These are phyloP conservation scores for Tarsius wallacei DNA, from an alignment of 2,797 vertebrate genomes.

Conservation along the genomic window DNA sequence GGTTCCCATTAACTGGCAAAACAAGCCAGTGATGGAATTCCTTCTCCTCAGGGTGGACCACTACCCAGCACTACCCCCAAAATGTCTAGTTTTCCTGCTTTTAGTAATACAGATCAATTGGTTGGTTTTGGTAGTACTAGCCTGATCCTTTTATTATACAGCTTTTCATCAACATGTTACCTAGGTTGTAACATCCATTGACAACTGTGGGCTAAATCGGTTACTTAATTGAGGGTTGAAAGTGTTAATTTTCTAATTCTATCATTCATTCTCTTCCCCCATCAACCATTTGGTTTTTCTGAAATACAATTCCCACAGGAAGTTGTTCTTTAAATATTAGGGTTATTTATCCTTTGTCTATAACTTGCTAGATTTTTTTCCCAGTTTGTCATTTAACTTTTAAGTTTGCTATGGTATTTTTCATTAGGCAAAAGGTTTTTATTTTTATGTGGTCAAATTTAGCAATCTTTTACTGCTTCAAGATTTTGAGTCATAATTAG, in stretches of 20 bases:
- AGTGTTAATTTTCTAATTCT: not conserved
- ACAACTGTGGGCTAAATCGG: not conserved
- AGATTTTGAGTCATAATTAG: not conserved
- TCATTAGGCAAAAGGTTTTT: not conserved
- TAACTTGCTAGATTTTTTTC: not conserved
- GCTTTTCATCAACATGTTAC: not conserved
- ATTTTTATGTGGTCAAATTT: not conserved
- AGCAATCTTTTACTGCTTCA: not conserved
- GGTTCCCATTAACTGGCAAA: not conserved
- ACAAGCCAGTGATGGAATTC: not conserved
- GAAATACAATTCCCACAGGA: not conserved
- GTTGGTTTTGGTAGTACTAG: not conserved
- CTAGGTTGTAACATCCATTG: not conserved
- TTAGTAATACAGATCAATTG: not conserved
- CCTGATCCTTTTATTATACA: not conserved
- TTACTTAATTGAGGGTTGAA: not conserved
- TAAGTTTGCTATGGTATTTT: not conserved
- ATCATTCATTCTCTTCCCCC: not conserved
- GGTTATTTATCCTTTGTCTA: not conserved
- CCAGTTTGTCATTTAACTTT: not conserved
- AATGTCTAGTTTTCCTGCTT: not conserved
- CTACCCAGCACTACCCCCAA: not conserved
- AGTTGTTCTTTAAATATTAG: not conserved
- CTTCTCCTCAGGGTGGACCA: not conserved
- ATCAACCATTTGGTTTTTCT: not conserved